Evolutionary conservation across 2,797 vertebrate species (phyloP), one percentile per base, ranked within the genome.

Genomic region (Novumbra hubbsi): DNA sequence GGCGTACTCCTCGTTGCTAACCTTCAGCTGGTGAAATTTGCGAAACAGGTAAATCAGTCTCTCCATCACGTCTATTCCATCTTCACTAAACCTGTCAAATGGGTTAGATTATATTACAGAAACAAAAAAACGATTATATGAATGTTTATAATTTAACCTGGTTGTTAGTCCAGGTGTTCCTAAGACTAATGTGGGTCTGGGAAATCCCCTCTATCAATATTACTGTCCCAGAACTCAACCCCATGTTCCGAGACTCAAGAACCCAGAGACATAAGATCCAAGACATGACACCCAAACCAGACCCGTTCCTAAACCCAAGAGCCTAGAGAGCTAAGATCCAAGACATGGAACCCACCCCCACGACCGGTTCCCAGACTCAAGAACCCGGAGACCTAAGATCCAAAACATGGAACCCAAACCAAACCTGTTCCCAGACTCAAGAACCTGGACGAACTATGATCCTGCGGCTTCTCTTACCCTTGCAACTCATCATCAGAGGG

Each of bases 31-130:
- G 88, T 93, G 94, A 78, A 99, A 98, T 80, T 98, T 99, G 79
- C 97, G 97, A 74, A 97, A 98, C 68, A 99, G 94, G 93, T 98
- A 99, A 79, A 99, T 99, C 86, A 99, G 71, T 63, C 97, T 93
- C 89, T 99, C 98, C 89, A 99, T 98, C 83, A 99, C 98, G 85
- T 99, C 98, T 96, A 99, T 98, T 5, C 98, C 96, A 70, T 99
- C 98, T 79, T 99, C 98, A 72, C 97, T 97, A 88, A 99, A 99
- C 72, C 98, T 99, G 34, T 16, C 30, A 16, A 38, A 50, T 17
- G 30, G 16, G 8, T 19, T 5, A 55, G 52, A 55, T 55, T 21
- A 55, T n/a, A n/a, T n/a, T n/a, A 21, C 52, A 17, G 52, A 7
- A 38, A 38, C 34, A 3, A 38, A 38, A 38, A 38, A 38, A 38